phyloP scores from a whole-genome alignment of 2,888 invertebrate species.

The Microctonus aethiopoides region DNA sequence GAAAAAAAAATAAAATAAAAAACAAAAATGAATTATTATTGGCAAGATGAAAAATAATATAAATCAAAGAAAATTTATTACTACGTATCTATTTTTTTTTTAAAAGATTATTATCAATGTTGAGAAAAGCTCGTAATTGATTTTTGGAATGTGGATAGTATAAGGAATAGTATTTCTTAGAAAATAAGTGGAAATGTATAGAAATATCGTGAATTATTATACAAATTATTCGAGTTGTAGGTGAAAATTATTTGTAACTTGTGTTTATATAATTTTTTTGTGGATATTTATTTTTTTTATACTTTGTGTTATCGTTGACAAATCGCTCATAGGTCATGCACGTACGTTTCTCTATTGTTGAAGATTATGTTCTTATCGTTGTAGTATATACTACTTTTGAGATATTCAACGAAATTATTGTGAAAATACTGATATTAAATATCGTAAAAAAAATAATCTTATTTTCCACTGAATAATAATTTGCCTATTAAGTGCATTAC shows the following conservation, averaged over 20 bases:
- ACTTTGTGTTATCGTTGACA: slow-evolving; percentile 45
- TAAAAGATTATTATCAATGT: background rate
- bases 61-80: too few species aligned
- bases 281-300: slow-evolving; percentile 48
- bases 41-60: background rate
- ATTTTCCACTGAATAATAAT: background rate
- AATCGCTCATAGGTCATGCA: slow-evolving; percentile 49
- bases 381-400: slow-evolving; percentile 14
- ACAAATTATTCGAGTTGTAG: too few species aligned
- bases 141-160: background rate
- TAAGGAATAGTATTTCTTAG: background rate
- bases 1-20: background rate
- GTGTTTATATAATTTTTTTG: background rate
- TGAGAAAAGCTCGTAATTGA: background rate
- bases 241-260: too few species aligned
- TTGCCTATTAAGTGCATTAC: too few species aligned
- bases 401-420: slow-evolving; percentile 50
- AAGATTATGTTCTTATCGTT: slow-evolving; percentile 55
- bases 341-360: slow-evolving; percentile 37
- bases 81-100: background rate
- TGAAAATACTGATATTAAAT: slow-evolving; percentile 59
- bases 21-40: background rate
- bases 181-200: background rate
- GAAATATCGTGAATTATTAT: too few species aligned
- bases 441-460: slow-evolving; percentile 55